A percentile compares a stretch with the other conserved stretches of the same genome.
phyloP scores from a whole-genome alignment of 1,140 invertebrate genomes.

The Apolygus lucorum region DNA sequence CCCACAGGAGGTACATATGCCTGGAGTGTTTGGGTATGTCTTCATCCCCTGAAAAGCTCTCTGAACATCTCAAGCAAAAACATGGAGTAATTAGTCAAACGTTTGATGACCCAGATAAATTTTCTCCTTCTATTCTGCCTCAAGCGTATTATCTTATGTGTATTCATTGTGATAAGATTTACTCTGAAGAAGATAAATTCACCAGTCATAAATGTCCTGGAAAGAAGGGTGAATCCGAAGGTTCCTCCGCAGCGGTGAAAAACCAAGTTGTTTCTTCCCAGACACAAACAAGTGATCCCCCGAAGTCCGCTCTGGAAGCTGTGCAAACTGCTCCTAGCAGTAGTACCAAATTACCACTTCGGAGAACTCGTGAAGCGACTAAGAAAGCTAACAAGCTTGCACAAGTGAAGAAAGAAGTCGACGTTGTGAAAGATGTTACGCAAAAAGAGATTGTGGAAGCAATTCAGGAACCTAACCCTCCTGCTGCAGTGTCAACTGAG shows the following conservation, averaged over 20 bases:
- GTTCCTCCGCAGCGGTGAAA: background rate
- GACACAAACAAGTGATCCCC: background rate
- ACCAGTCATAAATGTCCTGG: constrained; percentile 58
- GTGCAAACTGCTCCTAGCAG: background rate
- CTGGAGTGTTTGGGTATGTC: constrained; percentile 70
- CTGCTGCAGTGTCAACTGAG: too few relatives aligned
- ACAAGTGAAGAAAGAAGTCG: background rate
- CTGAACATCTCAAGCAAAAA: constrained; percentile 60
- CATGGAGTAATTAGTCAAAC: constrained; percentile 59
- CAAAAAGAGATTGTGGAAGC: too few relatives aligned
- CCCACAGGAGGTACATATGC: constrained; percentile 66
- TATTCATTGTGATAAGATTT: constrained; percentile 64
- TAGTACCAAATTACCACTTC: background rate
- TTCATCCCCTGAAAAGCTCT: constrained; percentile 62
- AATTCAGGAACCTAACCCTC: too few relatives aligned
- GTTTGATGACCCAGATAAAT: constrained; percentile 52
- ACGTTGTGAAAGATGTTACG: background rate
- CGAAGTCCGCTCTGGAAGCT: background rate
- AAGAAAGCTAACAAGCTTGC: background rate
- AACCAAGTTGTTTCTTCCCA: constrained; percentile 2
- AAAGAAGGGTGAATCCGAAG: constrained; percentile 9
- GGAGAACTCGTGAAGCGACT: constrained; percentile 6
- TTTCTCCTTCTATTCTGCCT: constrained; percentile 46
- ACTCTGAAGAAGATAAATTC: constrained; percentile 60
- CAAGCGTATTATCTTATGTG: constrained; percentile 64